Evolutionary conservation across 1,140 invertebrate genomes (phyloP), one percentile per base, ranked within the genome.

Genomic region (Rhopalosiphum padi): DNA sequence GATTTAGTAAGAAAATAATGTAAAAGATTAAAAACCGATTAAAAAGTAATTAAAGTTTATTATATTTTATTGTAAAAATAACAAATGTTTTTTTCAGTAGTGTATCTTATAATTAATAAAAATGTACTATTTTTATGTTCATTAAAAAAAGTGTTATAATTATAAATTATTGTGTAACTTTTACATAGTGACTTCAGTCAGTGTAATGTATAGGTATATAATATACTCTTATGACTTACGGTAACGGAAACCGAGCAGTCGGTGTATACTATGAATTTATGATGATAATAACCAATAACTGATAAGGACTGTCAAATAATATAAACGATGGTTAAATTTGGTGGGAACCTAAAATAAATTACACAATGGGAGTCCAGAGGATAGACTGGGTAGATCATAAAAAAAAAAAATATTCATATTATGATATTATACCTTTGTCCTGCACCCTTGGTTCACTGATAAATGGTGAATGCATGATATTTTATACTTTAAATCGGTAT

Each of bases 11-110:
- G 30, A n/a, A 18, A 77, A 77, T n/a, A 77, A 77, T 77, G n/a
- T 77, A 77, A n/a, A 77, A 77, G 60, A 77, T 77, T 77, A 77
- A 77, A 77, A 77, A n/a, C 4, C n/a, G n/a, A 77, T 77, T 77
- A 77, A n/a, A 77, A 77, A 77, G 60, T 77, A 77, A 77, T 77
- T 77, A n/a, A 77, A 77, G n/a, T 77, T 77, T 22, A 77, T 77
- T 77, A 77, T n/a, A n/a, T 77, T 68, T 18, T 77, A 77, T 35
- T 77, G 15, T 77, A 18, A n/a, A 77, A 77, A 77, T 77, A 21
- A 77, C 60, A 77, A 77, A n/a, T 35, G 15, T 77, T 68, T 77
- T 68, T 77, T 77, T n/a, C 60, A n/a, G n/a, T 77, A 15, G 15
- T n/a, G n/a, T 18, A 77, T 77, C 60, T 77, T 77, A 77, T 77